Evolutionary conservation across 2,113 vertebrate species (phyloP).

Genomic region (Ibidorhyncha struthersii): DNA sequence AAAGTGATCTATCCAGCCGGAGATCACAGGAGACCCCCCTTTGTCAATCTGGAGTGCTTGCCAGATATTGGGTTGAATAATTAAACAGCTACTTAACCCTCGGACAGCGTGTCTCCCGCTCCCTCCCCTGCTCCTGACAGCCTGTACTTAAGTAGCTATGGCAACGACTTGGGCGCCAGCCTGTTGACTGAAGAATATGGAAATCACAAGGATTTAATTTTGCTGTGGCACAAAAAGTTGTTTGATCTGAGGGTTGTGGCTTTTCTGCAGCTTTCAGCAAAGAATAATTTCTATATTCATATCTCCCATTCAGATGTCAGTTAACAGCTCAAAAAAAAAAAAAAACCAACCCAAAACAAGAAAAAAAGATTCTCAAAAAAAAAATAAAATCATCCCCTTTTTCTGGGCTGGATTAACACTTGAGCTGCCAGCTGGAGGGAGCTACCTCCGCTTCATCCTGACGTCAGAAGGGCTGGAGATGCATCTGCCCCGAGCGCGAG

Average conservation of each 20-base stretch:
- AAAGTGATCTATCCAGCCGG: background rate
- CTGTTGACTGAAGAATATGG: conserved; percentile 42
- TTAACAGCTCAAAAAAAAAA: background rate
- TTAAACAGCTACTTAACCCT: conserved; percentile 52
- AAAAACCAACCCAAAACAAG: background rate
- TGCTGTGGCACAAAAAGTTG: conserved; percentile 30
- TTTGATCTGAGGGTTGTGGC: conserved; percentile 42
- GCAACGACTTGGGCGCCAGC: conserved; percentile 45
- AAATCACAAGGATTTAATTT: conserved; percentile 61
- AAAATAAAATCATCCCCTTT: background rate
- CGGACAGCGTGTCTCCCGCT: background rate
- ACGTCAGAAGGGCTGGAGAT: background rate
- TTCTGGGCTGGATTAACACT: background rate
- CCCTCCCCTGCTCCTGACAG: conserved; percentile 21
- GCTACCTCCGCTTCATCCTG: background rate
- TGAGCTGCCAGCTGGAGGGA: background rate
- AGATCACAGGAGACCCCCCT: conserved; percentile 23
- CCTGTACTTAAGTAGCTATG: conserved; percentile 34
- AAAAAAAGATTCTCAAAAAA: background rate
- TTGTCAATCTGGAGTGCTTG: conserved; percentile 4
- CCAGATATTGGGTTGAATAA: conserved; percentile 51
- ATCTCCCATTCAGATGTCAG: conserved; percentile 33
- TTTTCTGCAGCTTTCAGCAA: conserved; percentile 43
- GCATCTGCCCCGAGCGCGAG: accelerated
- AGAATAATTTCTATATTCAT: conserved; percentile 1